These are phyloP conservation scores for Smithornis capensis DNA, from an alignment of 2,113 vertebrate genomes.

Conservation along the genomic window DNA sequence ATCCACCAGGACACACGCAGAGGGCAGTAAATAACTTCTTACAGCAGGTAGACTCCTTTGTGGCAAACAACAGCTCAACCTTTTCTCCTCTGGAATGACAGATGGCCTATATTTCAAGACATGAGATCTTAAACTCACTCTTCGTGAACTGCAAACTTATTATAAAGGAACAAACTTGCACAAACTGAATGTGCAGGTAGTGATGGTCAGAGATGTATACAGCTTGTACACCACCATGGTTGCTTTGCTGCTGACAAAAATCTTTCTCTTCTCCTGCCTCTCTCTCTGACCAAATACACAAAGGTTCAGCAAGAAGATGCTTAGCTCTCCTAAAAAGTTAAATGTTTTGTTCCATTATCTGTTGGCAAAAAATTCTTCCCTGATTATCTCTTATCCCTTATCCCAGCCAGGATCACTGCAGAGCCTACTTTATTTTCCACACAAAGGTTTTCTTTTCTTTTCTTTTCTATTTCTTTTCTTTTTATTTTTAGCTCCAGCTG, in stretches of 20 bases:
- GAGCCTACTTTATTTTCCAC: slow-evolving; percentile 8
- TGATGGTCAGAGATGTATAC: not conserved
- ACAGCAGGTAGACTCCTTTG: not conserved
- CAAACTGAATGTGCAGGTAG: not conserved
- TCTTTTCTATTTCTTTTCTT: slow-evolving; percentile 6
- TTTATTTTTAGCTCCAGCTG: slow-evolving; percentile 46
- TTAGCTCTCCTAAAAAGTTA: not conserved
- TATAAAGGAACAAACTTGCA: not conserved
- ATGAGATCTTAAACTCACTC: not conserved
- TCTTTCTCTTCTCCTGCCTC: not conserved
- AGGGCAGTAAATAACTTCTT: not conserved
- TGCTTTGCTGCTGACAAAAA: not conserved
- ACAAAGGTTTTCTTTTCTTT: slow-evolving; percentile 21
- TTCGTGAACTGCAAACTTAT: not conserved
- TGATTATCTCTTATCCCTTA: not conserved
- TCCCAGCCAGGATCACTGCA: not conserved
- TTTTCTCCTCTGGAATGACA: not conserved
- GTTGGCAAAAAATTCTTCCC: not conserved
- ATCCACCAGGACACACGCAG: not conserved
- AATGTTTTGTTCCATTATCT: not conserved
- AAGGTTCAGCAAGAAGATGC: not conserved
- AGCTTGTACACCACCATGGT: not conserved
- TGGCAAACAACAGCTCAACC: not conserved
- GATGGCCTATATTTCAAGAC: not conserved
- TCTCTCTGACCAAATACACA: not conserved